Base-by-base conservation (phyloP, 2,797 vertebrate genomes). In the Brachymystax lenok region DNA sequence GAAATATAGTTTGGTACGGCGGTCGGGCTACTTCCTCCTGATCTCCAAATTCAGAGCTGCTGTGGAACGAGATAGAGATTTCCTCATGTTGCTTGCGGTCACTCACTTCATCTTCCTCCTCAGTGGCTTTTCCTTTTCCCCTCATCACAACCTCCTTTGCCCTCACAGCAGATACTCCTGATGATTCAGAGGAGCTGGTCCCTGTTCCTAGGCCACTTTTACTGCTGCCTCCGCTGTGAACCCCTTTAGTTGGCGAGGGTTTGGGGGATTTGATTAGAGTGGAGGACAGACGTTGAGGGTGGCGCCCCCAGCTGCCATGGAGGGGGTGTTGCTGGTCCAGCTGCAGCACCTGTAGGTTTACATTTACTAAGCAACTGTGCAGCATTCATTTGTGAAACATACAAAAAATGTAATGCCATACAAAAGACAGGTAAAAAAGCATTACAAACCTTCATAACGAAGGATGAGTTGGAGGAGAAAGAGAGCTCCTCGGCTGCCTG, bases 401-500 rank as follows among this genome's bases (percentile, higher is more conserved):
- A 24, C 12, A 8, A 63, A 27, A 12, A 12, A 10, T 12, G 8
- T 40, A 10, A 46, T 46, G 40, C 40, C 40, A 46, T 46, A 46
- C 40, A 46, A 46, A 63, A 10, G 59, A 63, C 59, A 40, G 35
- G 35, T 10, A 40, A 8, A 40, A 40, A 40, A 40, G 40, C 40
- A 46, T 46, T 46, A 46, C 40, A 63, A 28, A 92, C 92, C 91
- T 93, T 93, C 50, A 79, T 70, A 78, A 99, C 93, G 85, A 99
- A 98, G 1, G 98, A 99, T 17, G 97, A 98, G 93, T 97, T 98
- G 77, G 97, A 99, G 1, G 97, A 97, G 91, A 99, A 98, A 71
- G 98, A 99, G 63, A 98, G 91, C 89, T 99, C 98, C 80, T 97
- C 96, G 8, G 98, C 98, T n/a, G 96, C 98, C 86, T 95, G 94